Conservation (phyloP, 2,888 invertebrate species). For the Dasypolia templi region DNA sequence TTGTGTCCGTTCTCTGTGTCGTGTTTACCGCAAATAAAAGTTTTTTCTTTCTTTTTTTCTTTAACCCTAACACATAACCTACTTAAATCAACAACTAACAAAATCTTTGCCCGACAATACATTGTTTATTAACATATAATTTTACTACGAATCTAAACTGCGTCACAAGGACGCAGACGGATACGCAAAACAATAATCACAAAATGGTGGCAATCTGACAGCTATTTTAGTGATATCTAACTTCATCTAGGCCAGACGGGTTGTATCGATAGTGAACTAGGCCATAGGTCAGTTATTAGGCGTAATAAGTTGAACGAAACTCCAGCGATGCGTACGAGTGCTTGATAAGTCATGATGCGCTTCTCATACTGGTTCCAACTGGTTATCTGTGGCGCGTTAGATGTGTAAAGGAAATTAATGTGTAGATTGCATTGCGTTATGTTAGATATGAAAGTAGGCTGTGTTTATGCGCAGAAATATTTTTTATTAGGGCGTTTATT, state of each 20-base stretch:
- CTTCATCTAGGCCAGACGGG: slow-evolving; percentile 84
- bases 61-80: no score
- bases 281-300: slow-evolving; percentile 84
- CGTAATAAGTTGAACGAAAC: slow-evolving; percentile 76
- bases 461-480: slow-evolving; percentile 17
- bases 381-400: slow-evolving; percentile 43
- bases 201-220: slow-evolving; percentile 63
- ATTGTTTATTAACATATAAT: slow-evolving; percentile 49
- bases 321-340: slow-evolving; percentile 57
- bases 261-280: slow-evolving; percentile 77
- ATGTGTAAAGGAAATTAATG: slow-evolving; percentile 57
- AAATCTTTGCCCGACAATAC: slow-evolving; percentile 19
- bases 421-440: slow-evolving; percentile 49
- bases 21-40: no score
- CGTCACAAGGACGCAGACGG: slow-evolving; percentile 61
- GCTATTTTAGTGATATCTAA: slow-evolving; percentile 71
- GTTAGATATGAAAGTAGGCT: slow-evolving; percentile 38
- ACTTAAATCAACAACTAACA: slow-evolving; percentile 27
- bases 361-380: slow-evolving; percentile 47
- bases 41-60: no score
- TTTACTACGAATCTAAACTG: slow-evolving; percentile 38
- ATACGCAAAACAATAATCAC: slow-evolving; percentile 46
- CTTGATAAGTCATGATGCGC: slow-evolving; percentile 61
- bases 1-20: no score
- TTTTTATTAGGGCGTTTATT: not conserved